Evolutionary conservation across 2,113 vertebrate species (phyloP).

Genomic region (Cyprinodon brontotheroides): DNA sequence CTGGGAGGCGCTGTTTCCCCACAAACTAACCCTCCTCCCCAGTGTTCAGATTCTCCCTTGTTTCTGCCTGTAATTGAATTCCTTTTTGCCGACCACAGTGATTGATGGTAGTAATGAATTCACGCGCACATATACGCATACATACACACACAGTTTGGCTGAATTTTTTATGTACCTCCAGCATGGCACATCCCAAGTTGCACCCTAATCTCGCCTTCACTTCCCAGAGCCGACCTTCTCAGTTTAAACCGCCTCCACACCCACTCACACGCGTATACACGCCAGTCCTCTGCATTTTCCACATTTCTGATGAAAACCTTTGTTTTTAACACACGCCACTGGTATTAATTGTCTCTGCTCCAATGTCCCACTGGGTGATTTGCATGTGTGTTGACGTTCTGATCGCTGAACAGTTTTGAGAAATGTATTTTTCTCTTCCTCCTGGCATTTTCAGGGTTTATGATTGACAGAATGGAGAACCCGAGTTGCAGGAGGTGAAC

Average conservation of each 20-base stretch:
- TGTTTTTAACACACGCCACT: slow-evolving; percentile 9
- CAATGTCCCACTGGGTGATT: slow-evolving; percentile 7
- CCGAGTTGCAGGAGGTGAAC: slow-evolving; percentile 95
- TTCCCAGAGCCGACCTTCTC: slow-evolving; percentile 31
- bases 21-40: slow-evolving; percentile 50
- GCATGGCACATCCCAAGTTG: slow-evolving; percentile 38
- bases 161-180: slow-evolving; percentile 71
- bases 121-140: slow-evolving; percentile 31
- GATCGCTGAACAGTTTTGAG: slow-evolving; percentile 8
- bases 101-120: slow-evolving; percentile 79
- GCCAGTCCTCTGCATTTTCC: slow-evolving; percentile 13
- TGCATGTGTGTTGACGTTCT: slow-evolving; percentile 2
- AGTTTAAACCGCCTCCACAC: neutral
- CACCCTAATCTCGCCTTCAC: slow-evolving; percentile 45
- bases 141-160: slow-evolving; percentile 39
- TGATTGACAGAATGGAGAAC: slow-evolving; percentile 92
- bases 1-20: slow-evolving; percentile 77
- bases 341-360: slow-evolving; percentile 29
- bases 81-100: slow-evolving; percentile 64
- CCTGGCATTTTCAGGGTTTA: slow-evolving; percentile 83
- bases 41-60: slow-evolving; percentile 25
- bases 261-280: neutral
- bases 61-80: slow-evolving; percentile 70
- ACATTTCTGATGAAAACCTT: neutral
- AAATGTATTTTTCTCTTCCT: slow-evolving; percentile 39